phyloP scores from a whole-genome alignment of 1,140 invertebrate genomes.

The Drosophila repleta region DNA sequence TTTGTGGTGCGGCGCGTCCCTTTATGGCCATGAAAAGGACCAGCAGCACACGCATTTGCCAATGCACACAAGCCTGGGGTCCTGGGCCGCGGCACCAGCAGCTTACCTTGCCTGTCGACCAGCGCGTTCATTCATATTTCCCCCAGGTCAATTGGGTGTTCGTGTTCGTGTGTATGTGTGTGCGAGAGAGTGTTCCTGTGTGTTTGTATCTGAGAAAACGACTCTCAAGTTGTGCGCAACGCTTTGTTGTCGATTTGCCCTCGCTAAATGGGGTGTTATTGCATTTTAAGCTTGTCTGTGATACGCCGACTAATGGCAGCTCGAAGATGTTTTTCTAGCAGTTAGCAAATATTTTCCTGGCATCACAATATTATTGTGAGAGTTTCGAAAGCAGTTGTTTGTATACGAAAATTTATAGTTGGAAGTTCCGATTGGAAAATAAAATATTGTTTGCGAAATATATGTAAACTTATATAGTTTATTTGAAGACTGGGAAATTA shows the following conservation, averaged over 20 bases:
- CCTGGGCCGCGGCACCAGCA: conserved; percentile 31
- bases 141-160: conserved; percentile 63
- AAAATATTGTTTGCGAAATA: too few relatives aligned
- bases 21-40: conserved; percentile 74
- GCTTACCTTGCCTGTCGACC: conserved; percentile 51
- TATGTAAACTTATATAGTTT: too few relatives aligned
- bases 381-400: too few relatives aligned
- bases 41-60: conserved; percentile 31
- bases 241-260: conserved; percentile 34
- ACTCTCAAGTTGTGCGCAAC: conserved; percentile 36
- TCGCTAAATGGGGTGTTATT: conserved; percentile 44
- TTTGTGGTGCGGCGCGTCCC: conserved; percentile 63
- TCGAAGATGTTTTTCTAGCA: not conserved
- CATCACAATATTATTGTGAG: too few relatives aligned
- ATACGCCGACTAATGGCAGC: conserved; percentile 5
- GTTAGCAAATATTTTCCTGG: too few relatives aligned
- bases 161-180: conserved; percentile 15
- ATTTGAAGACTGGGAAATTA: too few relatives aligned
- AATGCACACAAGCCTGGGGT: not conserved
- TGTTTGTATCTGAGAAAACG: not conserved
- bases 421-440: too few relatives aligned
- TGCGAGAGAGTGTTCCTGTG: conserved; percentile 8
- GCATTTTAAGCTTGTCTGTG: conserved; percentile 35
- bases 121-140: conserved; percentile 72
- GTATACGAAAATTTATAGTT: too few relatives aligned